Conservation (phyloP, 2,113 vertebrate species). For the Melanostigma gelatinosum region DNA sequence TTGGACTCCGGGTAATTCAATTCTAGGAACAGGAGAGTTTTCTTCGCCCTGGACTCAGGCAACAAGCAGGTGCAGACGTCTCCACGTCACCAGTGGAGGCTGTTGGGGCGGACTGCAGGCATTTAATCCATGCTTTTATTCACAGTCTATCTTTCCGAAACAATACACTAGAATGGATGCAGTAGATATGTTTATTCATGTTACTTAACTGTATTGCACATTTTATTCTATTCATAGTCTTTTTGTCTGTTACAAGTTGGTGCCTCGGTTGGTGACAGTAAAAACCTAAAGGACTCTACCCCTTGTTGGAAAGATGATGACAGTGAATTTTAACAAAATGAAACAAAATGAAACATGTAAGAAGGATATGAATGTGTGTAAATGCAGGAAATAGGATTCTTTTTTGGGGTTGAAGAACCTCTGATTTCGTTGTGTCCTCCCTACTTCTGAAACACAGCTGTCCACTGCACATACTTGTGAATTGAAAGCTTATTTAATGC, state of each 20-base stretch:
- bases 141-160: no score
- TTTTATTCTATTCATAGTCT: background rate
- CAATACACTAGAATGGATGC: background rate
- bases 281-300: background rate
- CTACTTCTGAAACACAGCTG: background rate
- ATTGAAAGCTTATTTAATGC: background rate
- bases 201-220: background rate
- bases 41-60: background rate
- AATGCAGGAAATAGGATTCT: background rate
- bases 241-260: background rate
- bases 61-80: slow-evolving; percentile 6
- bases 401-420: background rate
- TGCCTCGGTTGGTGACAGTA: background rate
- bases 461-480: background rate
- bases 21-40: background rate
- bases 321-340: no score
- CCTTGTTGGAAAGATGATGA: background rate
- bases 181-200: background rate
- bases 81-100: background rate
- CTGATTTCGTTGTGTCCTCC: background rate
- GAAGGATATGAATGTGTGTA: background rate
- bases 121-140: background rate
- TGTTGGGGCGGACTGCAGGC: background rate
- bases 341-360: no score
- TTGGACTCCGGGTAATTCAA: background rate